A percentile compares a stretch with the other conserved stretches of the same genome.
Evolutionary conservation across 2,888 invertebrate genomes (phyloP).

Genomic region (Trichacis sp.): DNA sequence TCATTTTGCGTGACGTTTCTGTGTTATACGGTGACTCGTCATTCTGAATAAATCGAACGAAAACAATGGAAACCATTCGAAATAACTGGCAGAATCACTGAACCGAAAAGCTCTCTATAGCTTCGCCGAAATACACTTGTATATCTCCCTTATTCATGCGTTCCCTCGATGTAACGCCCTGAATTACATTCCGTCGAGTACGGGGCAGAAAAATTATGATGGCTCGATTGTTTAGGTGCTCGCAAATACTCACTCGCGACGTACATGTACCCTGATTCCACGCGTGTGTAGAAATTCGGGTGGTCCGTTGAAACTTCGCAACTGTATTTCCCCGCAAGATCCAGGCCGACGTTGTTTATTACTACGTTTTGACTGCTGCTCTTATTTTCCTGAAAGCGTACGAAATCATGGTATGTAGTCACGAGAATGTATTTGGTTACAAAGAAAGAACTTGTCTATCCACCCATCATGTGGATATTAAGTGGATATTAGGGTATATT

Average conservation of each 20-base stretch:
- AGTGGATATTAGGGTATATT: no score
- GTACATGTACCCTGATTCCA: conserved; percentile 77
- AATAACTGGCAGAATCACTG: conserved; percentile 36
- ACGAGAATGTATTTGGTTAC: no score
- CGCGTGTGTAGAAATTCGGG: conserved; percentile 79
- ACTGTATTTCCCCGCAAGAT: conserved; percentile 79
- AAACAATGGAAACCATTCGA: conserved; percentile 36
- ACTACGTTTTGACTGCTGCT: conserved; percentile 71
- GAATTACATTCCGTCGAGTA: conserved; percentile 24
- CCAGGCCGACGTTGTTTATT: conserved; percentile 77
- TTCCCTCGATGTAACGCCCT: conserved; percentile 18
- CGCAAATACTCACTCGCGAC: conserved; percentile 77
- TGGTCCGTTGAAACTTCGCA: conserved; percentile 83
- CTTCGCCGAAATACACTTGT: conserved; percentile 28
- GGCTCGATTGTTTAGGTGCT: conserved; percentile 19
- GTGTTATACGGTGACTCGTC: conserved; percentile 25
- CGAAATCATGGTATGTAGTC: no score
- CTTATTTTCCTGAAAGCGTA: conserved; percentile 54
- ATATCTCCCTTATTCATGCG: conserved; percentile 34
- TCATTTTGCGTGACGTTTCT: conserved; percentile 25
- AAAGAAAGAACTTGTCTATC: no score
- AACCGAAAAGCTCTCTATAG: conserved; percentile 30
- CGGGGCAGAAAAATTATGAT: conserved; percentile 19
- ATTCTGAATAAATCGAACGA: conserved; percentile 35
- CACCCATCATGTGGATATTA: no score